Base-by-base conservation (phyloP, 2,113 vertebrate genomes). In the Oxyura jamaicensis region DNA sequence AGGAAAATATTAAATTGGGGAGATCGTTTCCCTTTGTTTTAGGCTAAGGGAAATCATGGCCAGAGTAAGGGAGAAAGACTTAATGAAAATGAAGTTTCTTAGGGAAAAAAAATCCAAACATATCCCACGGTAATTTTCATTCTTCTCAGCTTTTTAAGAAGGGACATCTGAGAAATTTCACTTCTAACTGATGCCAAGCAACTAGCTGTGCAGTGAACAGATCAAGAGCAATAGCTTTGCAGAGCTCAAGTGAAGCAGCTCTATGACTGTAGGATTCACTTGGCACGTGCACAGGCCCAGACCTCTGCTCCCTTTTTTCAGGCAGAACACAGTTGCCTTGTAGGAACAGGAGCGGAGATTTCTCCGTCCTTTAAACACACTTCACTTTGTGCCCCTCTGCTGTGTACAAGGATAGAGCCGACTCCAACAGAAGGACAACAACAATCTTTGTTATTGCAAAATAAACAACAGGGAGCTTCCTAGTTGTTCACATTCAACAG, bases 1-100 rank as follows among this genome's bases (percentile, higher is more conserved):
- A 96, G 44, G 29, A 75, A 95, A 90, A 84, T 82, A 75, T 62
- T 92, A 82, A 58, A 92, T 1, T 52, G 21, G n/a, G 58, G 29
- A 75, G 16, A 83, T 76, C 0, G 78, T 86, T 88, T 81, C 69
- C 66, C n/a, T 52, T 52, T 88, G 48, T 25, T 91, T 84, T 76
- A 84, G 48, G 53, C 50, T 46, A 69, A 85, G 65, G 75, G 78
- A 91, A 91, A 95, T 39, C 17, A 76, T 8, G 20, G 31, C 71
- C 59, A 74, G 67, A 62, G 20, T 19, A 56, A 35, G 20, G 6
- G 29, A 88, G 36, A 42, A 13, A 36, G 59, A 75, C 13, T 55
- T 74, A 67, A 91, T 71, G 50, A 92, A 95, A 91, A 84, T 39
- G 0, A 81, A 65, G 16, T 42, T 86, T 53, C 56, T 58, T 31